These are phyloP conservation scores for Odiellus spinosus DNA, from an alignment of 2,888 invertebrate genomes.

Conservation along the genomic window DNA sequence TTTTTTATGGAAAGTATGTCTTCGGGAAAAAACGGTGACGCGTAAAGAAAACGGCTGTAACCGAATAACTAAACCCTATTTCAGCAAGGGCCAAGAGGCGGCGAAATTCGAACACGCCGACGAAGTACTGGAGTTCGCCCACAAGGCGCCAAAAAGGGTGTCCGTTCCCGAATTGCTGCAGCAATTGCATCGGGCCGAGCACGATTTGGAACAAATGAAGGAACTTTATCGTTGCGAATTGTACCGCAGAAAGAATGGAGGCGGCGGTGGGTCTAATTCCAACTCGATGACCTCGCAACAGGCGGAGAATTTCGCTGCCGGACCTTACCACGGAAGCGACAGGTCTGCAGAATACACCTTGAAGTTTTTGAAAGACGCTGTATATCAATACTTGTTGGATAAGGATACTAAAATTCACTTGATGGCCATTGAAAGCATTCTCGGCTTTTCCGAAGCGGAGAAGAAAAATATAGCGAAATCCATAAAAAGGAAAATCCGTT, in stretches of 20 bases:
- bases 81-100: slow-evolving; percentile 63
- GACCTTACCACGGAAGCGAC: slow-evolving; percentile 6
- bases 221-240: slow-evolving; percentile 18
- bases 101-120: slow-evolving; percentile 51
- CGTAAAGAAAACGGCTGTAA: too few relatives aligned
- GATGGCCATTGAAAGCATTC: slow-evolving; percentile 75
- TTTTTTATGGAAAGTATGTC: too few relatives aligned
- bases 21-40: too few relatives aligned
- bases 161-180: slow-evolving; percentile 61
- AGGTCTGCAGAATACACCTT: slow-evolving; percentile 74
- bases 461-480: slow-evolving; percentile 51
- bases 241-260: slow-evolving; percentile 19
- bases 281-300: too few relatives aligned
- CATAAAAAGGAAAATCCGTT: slow-evolving; percentile 11
- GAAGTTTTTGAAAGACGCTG: slow-evolving; percentile 79
- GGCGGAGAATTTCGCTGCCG: too few relatives aligned
- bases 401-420: slow-evolving; percentile 75
- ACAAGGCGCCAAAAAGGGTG: slow-evolving; percentile 13
- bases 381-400: slow-evolving; percentile 81
- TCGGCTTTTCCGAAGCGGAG: slow-evolving; percentile 68
- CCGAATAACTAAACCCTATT: slow-evolving; percentile 24
- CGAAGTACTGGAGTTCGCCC: slow-evolving; percentile 37
- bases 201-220: slow-evolving; percentile 71
- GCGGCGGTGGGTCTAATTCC: neutral
- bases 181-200: slow-evolving; percentile 66